Conservation (phyloP, 2,797 vertebrate genomes). For the Manis crassicaudata region DNA sequence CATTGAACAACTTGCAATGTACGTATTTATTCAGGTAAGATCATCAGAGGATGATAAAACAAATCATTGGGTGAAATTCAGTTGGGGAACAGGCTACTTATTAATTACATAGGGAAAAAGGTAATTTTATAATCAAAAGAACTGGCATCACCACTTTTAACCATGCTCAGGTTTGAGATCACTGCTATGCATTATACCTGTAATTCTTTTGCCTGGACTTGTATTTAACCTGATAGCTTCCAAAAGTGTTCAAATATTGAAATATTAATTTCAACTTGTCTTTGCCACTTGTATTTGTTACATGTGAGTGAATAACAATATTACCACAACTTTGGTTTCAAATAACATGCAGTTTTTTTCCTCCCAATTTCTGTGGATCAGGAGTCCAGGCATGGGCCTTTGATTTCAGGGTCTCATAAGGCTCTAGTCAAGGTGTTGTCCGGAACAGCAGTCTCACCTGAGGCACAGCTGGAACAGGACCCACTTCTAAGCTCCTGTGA, state of each 20-base stretch:
- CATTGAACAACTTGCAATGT: neutral
- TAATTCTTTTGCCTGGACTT: neutral
- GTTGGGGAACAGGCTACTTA: constrained; percentile 17
- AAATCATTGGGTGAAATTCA: neutral
- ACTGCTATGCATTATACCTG: neutral
- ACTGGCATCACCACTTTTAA: neutral
- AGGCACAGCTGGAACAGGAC: neutral
- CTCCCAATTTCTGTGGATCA: neutral
- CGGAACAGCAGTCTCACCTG: neutral
- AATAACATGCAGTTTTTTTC: neutral
- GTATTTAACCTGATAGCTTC: neutral
- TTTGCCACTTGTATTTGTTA: neutral
- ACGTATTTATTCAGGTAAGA: constrained; percentile 8
- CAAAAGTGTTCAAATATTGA: neutral
- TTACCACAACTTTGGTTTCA: neutral
- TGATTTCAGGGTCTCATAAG: neutral
- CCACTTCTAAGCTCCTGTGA: neutral
- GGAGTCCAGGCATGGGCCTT: neutral
- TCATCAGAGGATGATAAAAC: neutral
- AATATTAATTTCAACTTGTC: neutral
- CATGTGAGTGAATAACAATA: neutral
- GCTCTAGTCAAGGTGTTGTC: neutral
- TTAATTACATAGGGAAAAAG: neutral
- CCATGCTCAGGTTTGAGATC: neutral
- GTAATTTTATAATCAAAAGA: constrained; percentile 3